These are phyloP conservation scores for Australoheros facetus DNA, from an alignment of 2,797 vertebrate species.

Conservation along the genomic window DNA sequence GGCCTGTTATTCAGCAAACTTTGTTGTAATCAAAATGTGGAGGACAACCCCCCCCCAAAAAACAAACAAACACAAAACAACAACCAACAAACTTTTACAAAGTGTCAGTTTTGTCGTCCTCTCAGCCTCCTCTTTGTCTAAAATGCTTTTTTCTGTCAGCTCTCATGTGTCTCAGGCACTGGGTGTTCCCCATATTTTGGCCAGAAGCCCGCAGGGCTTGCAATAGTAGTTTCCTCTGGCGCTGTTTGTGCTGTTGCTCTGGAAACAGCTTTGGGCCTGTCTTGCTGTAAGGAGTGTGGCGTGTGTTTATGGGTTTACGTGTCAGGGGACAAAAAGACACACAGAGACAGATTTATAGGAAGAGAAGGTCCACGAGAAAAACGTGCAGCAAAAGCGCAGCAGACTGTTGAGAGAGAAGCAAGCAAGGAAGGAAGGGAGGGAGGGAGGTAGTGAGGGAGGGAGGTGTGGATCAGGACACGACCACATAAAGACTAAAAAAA, in stretches of 20 bases:
- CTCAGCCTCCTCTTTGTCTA: background rate
- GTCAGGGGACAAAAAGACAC: constrained; percentile 1
- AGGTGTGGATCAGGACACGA: background rate
- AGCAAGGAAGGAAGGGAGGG: background rate
- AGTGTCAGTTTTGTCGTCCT: background rate
- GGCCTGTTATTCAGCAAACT: background rate
- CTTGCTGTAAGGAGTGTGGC: constrained; percentile 3
- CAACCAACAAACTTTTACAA: background rate
- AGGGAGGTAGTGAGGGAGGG: too few relatives aligned
- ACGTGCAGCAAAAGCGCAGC: background rate
- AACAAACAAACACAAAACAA: too few relatives aligned
- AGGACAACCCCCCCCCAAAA: background rate
- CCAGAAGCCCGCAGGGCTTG: constrained; percentile 17
- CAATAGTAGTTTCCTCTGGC: constrained; percentile 47
- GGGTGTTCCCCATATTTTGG: constrained; percentile 50
- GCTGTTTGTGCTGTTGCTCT: constrained; percentile 60
- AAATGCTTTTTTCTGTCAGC: constrained; percentile 4
- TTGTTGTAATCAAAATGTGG: background rate
- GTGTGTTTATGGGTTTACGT: constrained; percentile 29
- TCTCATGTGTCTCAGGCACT: constrained; percentile 2
- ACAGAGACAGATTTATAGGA: background rate
- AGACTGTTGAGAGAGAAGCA: background rate
- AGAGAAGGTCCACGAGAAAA: background rate
- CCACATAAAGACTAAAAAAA: background rate
- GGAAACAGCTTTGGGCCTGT: constrained; percentile 39